These are phyloP conservation scores for Diploptera punctata DNA, from an alignment of 2,888 invertebrate genomes.

Conservation along the genomic window DNA sequence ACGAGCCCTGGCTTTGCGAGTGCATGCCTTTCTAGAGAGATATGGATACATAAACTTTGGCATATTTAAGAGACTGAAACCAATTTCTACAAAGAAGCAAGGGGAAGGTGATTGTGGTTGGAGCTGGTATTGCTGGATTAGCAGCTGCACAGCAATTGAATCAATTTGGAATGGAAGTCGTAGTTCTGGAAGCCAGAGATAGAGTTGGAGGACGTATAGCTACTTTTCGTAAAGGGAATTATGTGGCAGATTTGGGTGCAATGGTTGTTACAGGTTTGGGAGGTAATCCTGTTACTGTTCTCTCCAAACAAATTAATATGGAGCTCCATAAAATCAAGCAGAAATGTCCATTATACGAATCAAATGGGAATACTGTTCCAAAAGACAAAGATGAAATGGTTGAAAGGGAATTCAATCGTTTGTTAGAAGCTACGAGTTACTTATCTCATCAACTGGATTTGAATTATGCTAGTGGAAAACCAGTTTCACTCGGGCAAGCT, in stretches of 20 bases:
- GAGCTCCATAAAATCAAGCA: conserved; percentile 93
- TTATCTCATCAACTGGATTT: conserved; percentile 95
- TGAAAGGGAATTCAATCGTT: conserved; percentile 67
- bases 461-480: conserved; percentile 83
- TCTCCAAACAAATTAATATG: conserved; percentile 96
- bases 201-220: conserved; percentile 96
- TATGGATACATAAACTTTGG: conserved; percentile 99
- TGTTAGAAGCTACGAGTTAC: conserved; percentile 95
- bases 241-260: conserved; percentile 82
- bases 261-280: conserved; percentile 98
- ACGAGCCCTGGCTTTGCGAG: conserved; percentile 79
- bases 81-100: conserved; percentile 55
- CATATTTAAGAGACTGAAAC: conserved; percentile 83
- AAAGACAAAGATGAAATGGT: conserved; percentile 98
- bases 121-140: conserved; percentile 90
- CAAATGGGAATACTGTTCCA: conserved; percentile 91
- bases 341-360: conserved; percentile 94
- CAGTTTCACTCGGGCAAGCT: conserved; percentile 94
- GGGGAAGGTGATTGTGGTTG: conserved; percentile 68
- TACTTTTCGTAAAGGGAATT: conserved; percentile 90
- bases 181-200: conserved; percentile 86
- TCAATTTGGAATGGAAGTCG: conserved; percentile 95
- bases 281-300: conserved; percentile 94
- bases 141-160: conserved; percentile 94
- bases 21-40: conserved; percentile 91